Conservation (phyloP, 2,888 invertebrate genomes). For the Heliothis peltigera region DNA sequence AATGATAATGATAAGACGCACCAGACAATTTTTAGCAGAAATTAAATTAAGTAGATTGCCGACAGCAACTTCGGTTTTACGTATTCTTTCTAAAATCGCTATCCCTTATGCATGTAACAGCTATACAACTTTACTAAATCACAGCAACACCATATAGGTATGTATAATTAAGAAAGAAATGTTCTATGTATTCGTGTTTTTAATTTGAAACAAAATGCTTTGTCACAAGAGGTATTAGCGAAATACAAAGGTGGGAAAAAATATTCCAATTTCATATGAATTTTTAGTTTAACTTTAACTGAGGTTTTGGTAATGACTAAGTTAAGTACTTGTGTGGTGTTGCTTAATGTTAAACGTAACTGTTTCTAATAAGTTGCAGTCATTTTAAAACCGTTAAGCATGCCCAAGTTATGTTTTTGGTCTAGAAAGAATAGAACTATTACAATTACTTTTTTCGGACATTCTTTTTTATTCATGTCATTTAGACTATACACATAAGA, state of each 20-base stretch:
- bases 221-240: constrained; percentile 57
- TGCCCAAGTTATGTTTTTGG: neutral
- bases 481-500: too few relatives aligned
- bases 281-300: constrained; percentile 51
- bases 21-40: too few relatives aligned
- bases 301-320: constrained; percentile 53
- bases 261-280: constrained; percentile 43
- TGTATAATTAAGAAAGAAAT: constrained; percentile 79
- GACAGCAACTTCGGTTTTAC: too few relatives aligned
- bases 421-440: constrained; percentile 18
- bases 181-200: constrained; percentile 73
- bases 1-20: too few relatives aligned
- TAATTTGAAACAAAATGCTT: constrained; percentile 75
- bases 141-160: constrained; percentile 52
- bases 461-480: too few relatives aligned
- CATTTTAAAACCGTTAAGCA: constrained; percentile 30
- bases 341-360: constrained; percentile 51
- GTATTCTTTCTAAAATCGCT: constrained; percentile 28
- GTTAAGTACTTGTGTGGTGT: constrained; percentile 22
- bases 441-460: neutral
- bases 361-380: constrained; percentile 53
- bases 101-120: constrained; percentile 10
- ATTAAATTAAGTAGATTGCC: too few relatives aligned
- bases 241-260: constrained; percentile 63
- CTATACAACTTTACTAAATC: constrained; percentile 40